A percentile compares a stretch with the other conserved stretches of the same genome.
phyloP scores from a whole-genome alignment of 64 coral and sea anemone genomes.

The Orbicella faveolata region DNA sequence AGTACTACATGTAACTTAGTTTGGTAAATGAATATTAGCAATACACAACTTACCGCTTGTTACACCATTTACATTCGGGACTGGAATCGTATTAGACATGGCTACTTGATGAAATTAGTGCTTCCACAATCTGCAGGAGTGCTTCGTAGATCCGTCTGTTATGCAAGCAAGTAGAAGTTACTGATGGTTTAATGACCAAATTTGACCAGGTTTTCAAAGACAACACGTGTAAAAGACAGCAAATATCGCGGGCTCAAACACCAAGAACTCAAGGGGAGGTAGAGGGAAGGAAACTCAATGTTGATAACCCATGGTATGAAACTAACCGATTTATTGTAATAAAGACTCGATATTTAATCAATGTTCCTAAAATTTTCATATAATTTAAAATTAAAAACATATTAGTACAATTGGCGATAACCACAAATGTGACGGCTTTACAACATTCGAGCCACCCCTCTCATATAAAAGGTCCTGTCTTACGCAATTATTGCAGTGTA shows the following conservation, averaged over 20 bases:
- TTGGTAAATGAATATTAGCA: not conserved
- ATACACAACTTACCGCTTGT: slow-evolving; percentile 17
- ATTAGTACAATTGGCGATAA: not conserved
- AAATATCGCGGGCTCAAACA: slow-evolving; percentile 21
- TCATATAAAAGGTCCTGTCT: not conserved
- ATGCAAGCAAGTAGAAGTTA: too few relatives aligned
- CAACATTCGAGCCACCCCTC: not conserved
- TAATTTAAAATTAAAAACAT: not conserved
- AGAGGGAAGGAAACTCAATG: not conserved
- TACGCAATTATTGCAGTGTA: not conserved
- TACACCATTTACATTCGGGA: slow-evolving; percentile 19
- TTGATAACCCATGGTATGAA: not conserved
- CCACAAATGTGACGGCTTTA: not conserved
- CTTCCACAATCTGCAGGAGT: not conserved
- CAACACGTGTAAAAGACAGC: not conserved
- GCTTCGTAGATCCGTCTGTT: not conserved
- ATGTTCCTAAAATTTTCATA: not conserved
- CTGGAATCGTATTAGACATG: slow-evolving; percentile 7
- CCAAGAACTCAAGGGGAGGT: too few relatives aligned
- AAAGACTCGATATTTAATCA: not conserved
- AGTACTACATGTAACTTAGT: too few relatives aligned
- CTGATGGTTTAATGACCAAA: not conserved
- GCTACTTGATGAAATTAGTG: not conserved
- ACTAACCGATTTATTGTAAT: not conserved
- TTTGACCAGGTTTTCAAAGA: not conserved